Percentiles rank a stretch among this genome's conserved stretches.
phyloP scores from a whole-genome alignment of 1,140 invertebrate genomes.

The Megalonaias nervosa region DNA sequence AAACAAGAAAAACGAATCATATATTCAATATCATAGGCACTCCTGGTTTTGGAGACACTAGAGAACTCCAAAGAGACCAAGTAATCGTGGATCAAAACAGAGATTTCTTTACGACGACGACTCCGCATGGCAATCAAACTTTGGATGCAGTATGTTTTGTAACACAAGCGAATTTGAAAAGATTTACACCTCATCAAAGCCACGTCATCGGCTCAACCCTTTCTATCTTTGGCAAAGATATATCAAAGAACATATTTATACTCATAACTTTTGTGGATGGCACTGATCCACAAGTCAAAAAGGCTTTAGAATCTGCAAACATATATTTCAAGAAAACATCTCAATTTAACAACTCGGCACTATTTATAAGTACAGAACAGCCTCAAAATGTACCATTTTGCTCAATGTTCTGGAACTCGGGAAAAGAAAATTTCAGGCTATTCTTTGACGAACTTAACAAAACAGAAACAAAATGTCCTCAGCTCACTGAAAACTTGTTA shows the following conservation, averaged over 20 bases:
- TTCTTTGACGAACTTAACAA: conserved; percentile 5
- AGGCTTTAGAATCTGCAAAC: conserved; percentile 5
- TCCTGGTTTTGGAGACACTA: conserved; percentile 31
- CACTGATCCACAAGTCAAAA: conserved; percentile 13
- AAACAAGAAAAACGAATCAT: conserved; percentile 1
- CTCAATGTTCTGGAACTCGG: conserved; percentile 33
- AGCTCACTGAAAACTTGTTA: conserved; percentile 22
- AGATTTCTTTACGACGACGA: conserved; percentile 9
- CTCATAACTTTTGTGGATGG: conserved; percentile 42
- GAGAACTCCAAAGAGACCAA: conserved; percentile 31
- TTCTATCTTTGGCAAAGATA: conserved; percentile 43
- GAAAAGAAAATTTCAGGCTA: conserved; percentile 6
- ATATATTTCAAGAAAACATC: conserved; percentile 27
- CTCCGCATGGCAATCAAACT: conserved; percentile 15
- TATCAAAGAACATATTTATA: conserved; percentile 37
- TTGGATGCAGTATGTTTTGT: conserved; percentile 37
- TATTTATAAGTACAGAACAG: conserved; percentile 15
- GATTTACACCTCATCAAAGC: conserved; percentile 11
- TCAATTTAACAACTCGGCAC: conserved; percentile 22
- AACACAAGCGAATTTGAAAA: conserved; percentile 11
- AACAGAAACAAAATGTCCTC: conserved; percentile 9
- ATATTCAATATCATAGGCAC: conserved; percentile 19
- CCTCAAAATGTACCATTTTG: neutral
- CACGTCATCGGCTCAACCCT: conserved; percentile 43
- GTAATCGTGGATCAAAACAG: conserved; percentile 34